phyloP scores from a whole-genome alignment of 2,113 vertebrate species.

The Podiceps cristatus region DNA sequence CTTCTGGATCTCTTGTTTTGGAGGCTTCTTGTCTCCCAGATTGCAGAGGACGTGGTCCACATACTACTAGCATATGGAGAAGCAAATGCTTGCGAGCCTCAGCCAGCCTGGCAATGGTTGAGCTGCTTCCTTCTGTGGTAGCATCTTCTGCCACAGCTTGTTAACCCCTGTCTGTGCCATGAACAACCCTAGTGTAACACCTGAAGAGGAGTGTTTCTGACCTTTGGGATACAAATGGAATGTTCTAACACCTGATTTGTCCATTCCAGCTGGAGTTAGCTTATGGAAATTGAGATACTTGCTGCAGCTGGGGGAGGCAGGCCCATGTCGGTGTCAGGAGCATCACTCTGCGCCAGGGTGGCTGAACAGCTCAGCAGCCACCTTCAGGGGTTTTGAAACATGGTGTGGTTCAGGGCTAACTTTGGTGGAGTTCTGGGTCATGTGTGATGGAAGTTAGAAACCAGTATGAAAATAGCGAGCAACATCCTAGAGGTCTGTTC shows the following conservation, averaged over 20 bases:
- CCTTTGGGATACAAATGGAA: fast-evolving
- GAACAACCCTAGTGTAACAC: background rate
- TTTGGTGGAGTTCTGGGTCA: background rate
- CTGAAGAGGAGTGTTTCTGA: background rate
- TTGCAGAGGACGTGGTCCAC: background rate
- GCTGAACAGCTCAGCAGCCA: background rate
- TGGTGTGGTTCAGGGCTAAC: background rate
- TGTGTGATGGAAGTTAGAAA: fast-evolving
- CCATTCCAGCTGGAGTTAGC: background rate
- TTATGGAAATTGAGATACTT: fast-evolving
- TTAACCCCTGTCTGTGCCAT: fast-evolving
- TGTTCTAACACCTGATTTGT: background rate
- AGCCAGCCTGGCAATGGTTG: background rate
- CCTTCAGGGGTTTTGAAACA: background rate
- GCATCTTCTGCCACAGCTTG: background rate
- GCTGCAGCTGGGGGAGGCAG: background rate
- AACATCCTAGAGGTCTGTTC: background rate
- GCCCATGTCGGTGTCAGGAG: fast-evolving
- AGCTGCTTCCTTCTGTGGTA: background rate
- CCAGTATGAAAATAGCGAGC: background rate
- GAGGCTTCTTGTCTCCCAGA: background rate
- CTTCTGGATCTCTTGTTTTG: background rate
- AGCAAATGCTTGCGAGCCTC: background rate
- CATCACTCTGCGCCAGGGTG: fast-evolving
- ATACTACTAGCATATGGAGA: background rate